Base-by-base conservation (phyloP, 2,113 vertebrate genomes). In the Mesembrinibis cayennensis region DNA sequence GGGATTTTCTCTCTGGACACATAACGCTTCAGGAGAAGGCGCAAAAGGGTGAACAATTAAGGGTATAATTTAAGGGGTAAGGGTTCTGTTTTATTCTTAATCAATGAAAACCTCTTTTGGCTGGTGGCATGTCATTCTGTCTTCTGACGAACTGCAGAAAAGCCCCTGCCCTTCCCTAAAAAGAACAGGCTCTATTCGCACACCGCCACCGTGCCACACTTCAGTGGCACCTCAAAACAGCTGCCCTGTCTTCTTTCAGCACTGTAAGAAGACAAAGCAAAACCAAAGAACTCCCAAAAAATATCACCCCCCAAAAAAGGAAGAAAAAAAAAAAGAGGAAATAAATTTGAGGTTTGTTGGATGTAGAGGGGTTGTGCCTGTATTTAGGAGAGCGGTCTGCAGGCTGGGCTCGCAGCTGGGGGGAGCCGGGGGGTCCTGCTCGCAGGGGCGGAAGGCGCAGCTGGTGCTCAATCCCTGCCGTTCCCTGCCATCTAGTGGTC, bases 141-240 rank as follows among this genome's bases (percentile, higher is more conserved):
- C 59, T 84, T 70, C 67, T 38, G 36, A 65, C 70, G 70, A 73
- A 70, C 44, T 36, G 45, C 52, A 59, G 61, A 81, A 72, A 82
- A 87, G 16, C 49, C n/a, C 11, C 27, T 32, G 9, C 56, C 34
- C 8, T 40, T 45, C n/a, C 23, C 52, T 49, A 29, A 62, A 70
- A 25, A 3, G 3, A 30, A 4, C 53, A 9, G 7, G 15, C 4
- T 42, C n/a, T 29, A 4, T 20, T 72, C 59, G 11, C 0, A 0
- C 26, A 27, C 27, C 1, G 10, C 16, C 22, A 9, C n/a, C 3
- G 1, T 0, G 6, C 34, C 55, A 27, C 56, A 36, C 17, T 7
- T 49, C 61, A 63, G 29, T 15, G 73, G 27, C 36, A 25, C 15
- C 30, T 63, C 47, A 47, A 13, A 76, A 34, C 10, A 17, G 11